A percentile compares a stretch with the other conserved stretches of the same genome.
phyloP scores from a whole-genome alignment of 2,797 vertebrate genomes.

The Xiphophorus birchmanni region DNA sequence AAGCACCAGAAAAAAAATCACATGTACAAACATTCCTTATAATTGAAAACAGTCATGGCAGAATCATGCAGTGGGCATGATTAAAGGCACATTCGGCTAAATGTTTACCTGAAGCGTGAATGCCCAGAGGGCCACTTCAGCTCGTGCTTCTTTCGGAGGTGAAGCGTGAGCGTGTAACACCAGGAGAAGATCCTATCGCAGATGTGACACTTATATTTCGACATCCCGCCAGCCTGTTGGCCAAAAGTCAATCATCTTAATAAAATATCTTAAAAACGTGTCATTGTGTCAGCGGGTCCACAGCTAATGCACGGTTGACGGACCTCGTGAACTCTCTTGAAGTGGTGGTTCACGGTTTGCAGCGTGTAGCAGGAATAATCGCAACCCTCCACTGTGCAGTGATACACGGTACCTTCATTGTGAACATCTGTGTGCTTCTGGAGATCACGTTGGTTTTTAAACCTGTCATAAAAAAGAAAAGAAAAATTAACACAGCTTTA shows the following conservation, averaged over 20 bases:
- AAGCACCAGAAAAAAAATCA: not conserved
- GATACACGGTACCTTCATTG: constrained; percentile 82
- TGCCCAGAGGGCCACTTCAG: constrained; percentile 85
- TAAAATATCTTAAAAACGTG: not conserved
- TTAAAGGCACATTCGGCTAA: not conserved
- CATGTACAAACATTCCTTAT: not conserved
- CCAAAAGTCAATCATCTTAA: not conserved
- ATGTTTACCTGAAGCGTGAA: constrained; percentile 80
- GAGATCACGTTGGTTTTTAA: constrained; percentile 83
- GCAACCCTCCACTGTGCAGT: constrained; percentile 81
- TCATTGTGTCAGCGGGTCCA: not conserved
- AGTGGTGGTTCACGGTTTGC: constrained; percentile 75
- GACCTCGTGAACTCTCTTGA: constrained; percentile 79
- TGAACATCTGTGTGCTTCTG: constrained; percentile 83
- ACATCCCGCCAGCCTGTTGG: constrained; percentile 74
- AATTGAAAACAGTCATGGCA: not conserved
- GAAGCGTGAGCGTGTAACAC: constrained; percentile 83
- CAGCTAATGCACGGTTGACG: constrained; percentile 10
- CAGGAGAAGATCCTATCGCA: constrained; percentile 86
- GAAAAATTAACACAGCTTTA: not conserved
- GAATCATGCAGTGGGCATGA: not conserved
- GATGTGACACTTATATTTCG: constrained; percentile 84
- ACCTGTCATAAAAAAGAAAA: constrained; percentile 59
- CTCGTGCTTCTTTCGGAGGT: constrained; percentile 83
- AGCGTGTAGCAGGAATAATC: constrained; percentile 78